phyloP scores from a whole-genome alignment of 1,140 invertebrate species.

The Mactra quadrangularis region DNA sequence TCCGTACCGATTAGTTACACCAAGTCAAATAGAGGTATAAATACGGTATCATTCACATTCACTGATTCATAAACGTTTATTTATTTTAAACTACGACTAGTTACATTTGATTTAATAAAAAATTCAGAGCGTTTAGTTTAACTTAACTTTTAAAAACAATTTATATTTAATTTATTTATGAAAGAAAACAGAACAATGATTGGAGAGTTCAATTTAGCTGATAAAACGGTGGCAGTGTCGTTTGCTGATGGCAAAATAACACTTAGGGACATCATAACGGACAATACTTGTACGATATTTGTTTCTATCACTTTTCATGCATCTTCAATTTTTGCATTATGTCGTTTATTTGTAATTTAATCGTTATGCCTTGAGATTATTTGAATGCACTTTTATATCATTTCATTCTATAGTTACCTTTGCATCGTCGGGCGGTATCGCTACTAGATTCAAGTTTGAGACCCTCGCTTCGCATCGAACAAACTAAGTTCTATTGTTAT shows the following conservation, averaged over 20 bases:
- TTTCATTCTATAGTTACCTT: background rate
- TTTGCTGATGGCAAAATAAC: slow-evolving; percentile 15
- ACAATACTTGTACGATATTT: background rate
- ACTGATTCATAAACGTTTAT: too few relatives aligned
- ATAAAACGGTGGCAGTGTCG: background rate
- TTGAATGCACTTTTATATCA: background rate
- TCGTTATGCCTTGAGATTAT: background rate
- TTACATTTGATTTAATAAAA: too few relatives aligned
- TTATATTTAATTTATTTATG: too few relatives aligned
- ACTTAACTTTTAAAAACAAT: too few relatives aligned
- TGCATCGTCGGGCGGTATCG: background rate
- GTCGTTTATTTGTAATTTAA: background rate
- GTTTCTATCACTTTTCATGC: too few relatives aligned
- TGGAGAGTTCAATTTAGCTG: slow-evolving; percentile 16
- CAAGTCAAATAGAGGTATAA: too few relatives aligned
- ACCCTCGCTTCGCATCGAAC: background rate
- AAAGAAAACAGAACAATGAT: background rate
- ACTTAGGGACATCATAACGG: background rate
- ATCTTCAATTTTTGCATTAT: background rate
- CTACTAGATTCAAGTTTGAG: background rate
- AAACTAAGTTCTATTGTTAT: too few relatives aligned
- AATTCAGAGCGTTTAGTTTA: too few relatives aligned
- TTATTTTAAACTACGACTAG: too few relatives aligned
- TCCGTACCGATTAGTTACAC: too few relatives aligned
- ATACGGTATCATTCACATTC: too few relatives aligned